Conservation (phyloP, 2,113 vertebrate species). For the Pterocles burchelli region DNA sequence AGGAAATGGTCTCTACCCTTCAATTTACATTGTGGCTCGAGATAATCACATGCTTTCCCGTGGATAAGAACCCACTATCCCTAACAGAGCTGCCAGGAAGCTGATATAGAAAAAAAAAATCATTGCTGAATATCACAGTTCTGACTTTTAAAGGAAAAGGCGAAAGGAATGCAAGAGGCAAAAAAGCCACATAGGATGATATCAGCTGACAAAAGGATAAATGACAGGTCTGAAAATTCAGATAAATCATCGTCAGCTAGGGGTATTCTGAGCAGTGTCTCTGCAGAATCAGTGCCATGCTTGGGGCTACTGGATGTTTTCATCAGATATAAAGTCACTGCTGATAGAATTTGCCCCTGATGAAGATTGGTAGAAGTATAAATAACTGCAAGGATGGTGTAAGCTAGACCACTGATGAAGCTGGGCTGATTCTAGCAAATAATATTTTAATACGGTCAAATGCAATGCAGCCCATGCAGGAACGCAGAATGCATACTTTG, state of each 20-base stretch:
- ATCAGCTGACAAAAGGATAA: background rate
- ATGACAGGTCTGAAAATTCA: background rate
- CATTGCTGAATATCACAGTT: background rate
- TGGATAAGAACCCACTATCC: background rate
- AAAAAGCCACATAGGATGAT: background rate
- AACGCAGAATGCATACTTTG: background rate
- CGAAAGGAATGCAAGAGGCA: background rate
- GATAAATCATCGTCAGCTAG: background rate
- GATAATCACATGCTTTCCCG: background rate
- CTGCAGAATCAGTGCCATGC: background rate
- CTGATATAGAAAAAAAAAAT: background rate
- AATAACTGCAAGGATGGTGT: background rate
- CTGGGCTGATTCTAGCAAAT: background rate
- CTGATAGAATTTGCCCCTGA: background rate
- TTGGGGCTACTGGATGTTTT: background rate
- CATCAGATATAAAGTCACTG: background rate
- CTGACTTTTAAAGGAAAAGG: background rate
- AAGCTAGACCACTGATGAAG: background rate
- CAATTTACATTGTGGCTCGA: background rate
- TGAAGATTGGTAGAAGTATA: constrained; percentile 13
- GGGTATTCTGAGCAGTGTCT: background rate
- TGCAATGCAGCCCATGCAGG: background rate
- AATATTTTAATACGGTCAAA: background rate
- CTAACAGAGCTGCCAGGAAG: background rate
- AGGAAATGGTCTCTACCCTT: background rate